Evolutionary conservation across 2,888 invertebrate species (phyloP).

Genomic region (Campoletis raptor): DNA sequence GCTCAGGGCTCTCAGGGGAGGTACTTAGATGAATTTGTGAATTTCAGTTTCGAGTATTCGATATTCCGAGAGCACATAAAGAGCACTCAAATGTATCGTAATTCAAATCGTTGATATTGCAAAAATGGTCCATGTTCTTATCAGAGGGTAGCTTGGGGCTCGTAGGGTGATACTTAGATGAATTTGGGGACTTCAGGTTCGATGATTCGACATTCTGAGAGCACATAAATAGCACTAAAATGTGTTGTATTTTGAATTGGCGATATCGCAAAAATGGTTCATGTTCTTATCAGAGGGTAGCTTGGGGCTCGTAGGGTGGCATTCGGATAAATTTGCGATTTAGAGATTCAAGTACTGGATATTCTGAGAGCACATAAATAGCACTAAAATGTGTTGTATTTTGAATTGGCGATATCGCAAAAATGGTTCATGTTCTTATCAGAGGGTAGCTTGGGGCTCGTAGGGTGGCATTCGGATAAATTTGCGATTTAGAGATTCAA

Average conservation of each 20-base stretch:
- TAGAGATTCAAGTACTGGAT: neutral
- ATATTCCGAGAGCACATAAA: neutral
- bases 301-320: neutral
- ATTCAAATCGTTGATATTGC: neutral
- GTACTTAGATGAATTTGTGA: neutral
- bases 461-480: neutral
- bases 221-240: constrained; percentile 1
- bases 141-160: neutral
- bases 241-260: neutral
- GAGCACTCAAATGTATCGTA: neutral
- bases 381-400: neutral
- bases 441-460: too few species aligned
- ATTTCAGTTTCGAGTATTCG: too few species aligned
- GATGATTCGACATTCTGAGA: neutral
- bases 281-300: neutral
- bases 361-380: neutral
- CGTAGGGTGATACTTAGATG: neutral
- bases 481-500: neutral
- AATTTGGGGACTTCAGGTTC: neutral
- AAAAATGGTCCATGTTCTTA: neutral
- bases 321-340: neutral
- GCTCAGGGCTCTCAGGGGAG: neutral
- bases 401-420: too few species aligned
- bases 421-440: neutral
- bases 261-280: neutral